A percentile compares a stretch with the other conserved stretches of the same genome.
Conservation (phyloP, 2,113 vertebrate species). For the Trematocara marginatum region DNA sequence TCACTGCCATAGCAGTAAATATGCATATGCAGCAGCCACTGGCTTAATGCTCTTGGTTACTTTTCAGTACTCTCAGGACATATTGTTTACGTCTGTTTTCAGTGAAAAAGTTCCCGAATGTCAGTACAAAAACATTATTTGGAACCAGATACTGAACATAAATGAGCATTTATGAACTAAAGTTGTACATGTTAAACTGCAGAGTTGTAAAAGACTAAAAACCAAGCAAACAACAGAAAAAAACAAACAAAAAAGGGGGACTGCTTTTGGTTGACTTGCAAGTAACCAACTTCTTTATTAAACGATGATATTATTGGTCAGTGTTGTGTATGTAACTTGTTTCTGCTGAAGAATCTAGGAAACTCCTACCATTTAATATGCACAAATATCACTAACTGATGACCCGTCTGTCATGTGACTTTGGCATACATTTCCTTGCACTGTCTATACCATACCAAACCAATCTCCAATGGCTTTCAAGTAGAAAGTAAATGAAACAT, state of each 20-base stretch:
- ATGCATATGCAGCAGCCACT: background rate
- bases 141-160: background rate
- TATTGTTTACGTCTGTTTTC: background rate
- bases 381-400: background rate
- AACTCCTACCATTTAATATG: background rate
- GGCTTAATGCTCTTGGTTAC: background rate
- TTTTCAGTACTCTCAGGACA: background rate
- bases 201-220: background rate
- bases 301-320: background rate
- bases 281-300: background rate
- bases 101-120: background rate
- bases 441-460: background rate
- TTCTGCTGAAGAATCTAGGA: background rate
- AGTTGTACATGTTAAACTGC: background rate
- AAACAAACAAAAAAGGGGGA: accelerated
- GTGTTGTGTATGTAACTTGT: background rate
- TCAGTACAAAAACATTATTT: background rate
- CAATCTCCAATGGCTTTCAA: background rate
- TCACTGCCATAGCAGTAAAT: background rate
- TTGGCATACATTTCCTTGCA: background rate
- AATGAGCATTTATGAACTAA: background rate
- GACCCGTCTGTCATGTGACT: background rate
- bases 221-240: background rate
- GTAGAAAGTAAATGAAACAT: background rate
- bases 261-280: background rate